Evolutionary conservation across 2,888 invertebrate genomes (phyloP).

Genomic region (Callinectes sapidus): DNA sequence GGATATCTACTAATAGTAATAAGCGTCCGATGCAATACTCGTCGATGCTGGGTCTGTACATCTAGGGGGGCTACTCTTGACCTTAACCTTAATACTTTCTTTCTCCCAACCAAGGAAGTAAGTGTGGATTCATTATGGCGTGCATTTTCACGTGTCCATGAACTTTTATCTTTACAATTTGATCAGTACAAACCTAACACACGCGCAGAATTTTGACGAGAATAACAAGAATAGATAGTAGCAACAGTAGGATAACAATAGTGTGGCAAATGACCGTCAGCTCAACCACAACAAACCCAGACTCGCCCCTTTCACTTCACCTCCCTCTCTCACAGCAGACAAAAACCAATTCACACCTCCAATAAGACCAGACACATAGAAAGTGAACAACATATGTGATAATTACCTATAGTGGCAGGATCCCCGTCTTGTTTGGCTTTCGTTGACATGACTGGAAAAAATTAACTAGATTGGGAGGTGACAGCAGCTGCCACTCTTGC

Average conservation of each 20-base stretch:
- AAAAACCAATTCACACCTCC: not conserved
- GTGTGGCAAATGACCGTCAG: not conserved
- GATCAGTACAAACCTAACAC: no score
- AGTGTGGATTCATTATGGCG: no score
- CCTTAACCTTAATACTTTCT: no score
- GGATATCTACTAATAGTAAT: no score
- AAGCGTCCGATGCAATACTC: no score
- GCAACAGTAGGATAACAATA: not conserved
- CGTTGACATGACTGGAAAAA: conserved; percentile 60
- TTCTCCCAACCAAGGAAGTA: no score
- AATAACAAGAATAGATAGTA: not conserved
- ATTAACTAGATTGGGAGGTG: conserved; percentile 28
- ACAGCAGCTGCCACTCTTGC: conserved; percentile 48
- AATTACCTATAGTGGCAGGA: conserved; percentile 38
- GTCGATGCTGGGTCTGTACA: no score
- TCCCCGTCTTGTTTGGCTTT: conserved; percentile 54
- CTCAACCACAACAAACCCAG: not conserved
- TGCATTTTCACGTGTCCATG: no score
- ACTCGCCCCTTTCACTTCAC: conserved; percentile 37
- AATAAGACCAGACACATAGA: not conserved
- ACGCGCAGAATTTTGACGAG: no score
- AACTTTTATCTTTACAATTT: no score
- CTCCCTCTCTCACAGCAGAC: not conserved
- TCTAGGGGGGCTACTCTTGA: no score
- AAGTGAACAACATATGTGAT: not conserved